Evolutionary conservation across 2,888 invertebrate genomes (phyloP).

Genomic region (Rotaria socialis): DNA sequence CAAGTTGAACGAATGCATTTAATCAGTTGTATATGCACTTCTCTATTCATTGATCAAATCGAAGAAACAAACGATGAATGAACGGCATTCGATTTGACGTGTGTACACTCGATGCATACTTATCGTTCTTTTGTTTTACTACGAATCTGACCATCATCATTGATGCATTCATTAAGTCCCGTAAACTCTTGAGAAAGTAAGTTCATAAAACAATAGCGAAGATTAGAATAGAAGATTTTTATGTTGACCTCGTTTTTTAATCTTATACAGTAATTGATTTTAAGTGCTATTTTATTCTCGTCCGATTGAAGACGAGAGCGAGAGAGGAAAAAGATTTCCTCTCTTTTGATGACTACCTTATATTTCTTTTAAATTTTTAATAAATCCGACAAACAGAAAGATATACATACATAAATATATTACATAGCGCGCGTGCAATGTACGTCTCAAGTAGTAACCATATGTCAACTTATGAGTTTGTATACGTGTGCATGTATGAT

Average conservation of each 20-base stretch:
- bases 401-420: constrained; percentile 15
- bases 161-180: constrained; percentile 29
- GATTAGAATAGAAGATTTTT: constrained; percentile 19
- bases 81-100: constrained; percentile 32
- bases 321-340: neutral
- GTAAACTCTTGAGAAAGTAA: constrained; percentile 27
- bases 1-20: constrained; percentile 14
- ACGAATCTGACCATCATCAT: neutral
- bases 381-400: neutral
- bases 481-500: neutral
- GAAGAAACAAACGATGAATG: constrained; percentile 32
- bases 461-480: constrained; percentile 14
- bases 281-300: neutral
- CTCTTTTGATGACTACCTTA: neutral
- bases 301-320: too few relatives aligned
- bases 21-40: constrained; percentile 29
- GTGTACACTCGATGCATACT: constrained; percentile 14
- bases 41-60: constrained; percentile 13
- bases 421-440: neutral
- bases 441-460: neutral
- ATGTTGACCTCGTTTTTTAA: constrained; percentile 17
- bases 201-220: constrained; percentile 19
- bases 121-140: constrained; percentile 11
- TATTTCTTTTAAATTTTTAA: constrained; percentile 19
- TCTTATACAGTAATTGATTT: neutral